Conservation (phyloP, 2,888 invertebrate genomes). For the Acleris sparsana region DNA sequence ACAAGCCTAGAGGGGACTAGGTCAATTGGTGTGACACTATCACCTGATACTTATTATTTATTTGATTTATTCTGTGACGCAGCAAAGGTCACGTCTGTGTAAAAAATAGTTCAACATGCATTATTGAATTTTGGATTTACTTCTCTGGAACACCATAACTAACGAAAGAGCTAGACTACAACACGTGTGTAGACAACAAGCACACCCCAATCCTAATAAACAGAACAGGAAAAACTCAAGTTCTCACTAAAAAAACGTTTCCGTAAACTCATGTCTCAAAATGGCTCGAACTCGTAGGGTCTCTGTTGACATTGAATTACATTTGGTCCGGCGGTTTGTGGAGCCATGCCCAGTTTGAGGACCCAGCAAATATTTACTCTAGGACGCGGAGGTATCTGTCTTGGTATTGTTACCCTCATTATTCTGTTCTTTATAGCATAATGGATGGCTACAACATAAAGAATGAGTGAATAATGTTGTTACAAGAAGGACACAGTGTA, state of each 20-base stretch:
- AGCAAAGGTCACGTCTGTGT: too few relatives aligned
- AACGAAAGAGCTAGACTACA: too few relatives aligned
- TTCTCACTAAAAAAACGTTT: too few relatives aligned
- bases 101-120: too few relatives aligned
- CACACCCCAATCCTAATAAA: too few relatives aligned
- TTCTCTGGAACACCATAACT: too few relatives aligned
- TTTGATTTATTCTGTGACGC: too few relatives aligned
- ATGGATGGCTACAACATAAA: background rate
- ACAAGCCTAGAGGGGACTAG: too few relatives aligned
- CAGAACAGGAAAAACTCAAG: background rate
- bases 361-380: conserved; percentile 29
- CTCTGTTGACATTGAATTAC: conserved; percentile 34
- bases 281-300: conserved; percentile 7
- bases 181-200: too few relatives aligned
- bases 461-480: background rate
- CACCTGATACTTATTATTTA: too few relatives aligned
- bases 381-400: conserved; percentile 19
- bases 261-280: conserved; percentile 3
- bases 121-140: too few relatives aligned
- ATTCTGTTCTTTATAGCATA: conserved; percentile 23
- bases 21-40: too few relatives aligned
- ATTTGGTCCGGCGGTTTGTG: conserved; percentile 24
- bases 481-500: background rate
- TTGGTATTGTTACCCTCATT: conserved; percentile 20
- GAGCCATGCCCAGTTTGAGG: conserved; percentile 16